These are phyloP conservation scores for Tigriopus californicus DNA, from an alignment of 2,888 invertebrate genomes.

Conservation along the genomic window DNA sequence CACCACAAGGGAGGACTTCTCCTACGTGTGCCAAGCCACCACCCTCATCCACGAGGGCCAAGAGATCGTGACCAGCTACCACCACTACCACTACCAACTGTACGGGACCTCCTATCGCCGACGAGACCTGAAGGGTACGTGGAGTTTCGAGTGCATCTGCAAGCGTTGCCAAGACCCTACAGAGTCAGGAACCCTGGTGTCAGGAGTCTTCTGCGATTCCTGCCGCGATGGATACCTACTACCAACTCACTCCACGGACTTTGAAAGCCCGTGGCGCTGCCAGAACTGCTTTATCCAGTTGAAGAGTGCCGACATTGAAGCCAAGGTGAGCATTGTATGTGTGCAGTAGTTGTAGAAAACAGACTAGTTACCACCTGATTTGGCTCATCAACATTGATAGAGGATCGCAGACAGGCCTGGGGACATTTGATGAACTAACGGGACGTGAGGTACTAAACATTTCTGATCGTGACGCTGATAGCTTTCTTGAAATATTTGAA, in stretches of 20 bases:
- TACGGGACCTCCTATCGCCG: conserved; percentile 1
- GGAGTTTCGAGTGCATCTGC: conserved; percentile 12
- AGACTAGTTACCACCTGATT: too few relatives aligned
- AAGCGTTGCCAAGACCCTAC: conserved; percentile 1
- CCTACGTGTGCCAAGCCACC: conserved; percentile 8
- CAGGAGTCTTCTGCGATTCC: not conserved
- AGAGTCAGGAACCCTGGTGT: not conserved
- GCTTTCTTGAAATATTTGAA: too few relatives aligned
- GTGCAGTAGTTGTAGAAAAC: too few relatives aligned
- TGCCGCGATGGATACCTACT: not conserved
- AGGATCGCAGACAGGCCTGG: too few relatives aligned
- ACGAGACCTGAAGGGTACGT: not conserved
- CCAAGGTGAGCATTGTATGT: too few relatives aligned
- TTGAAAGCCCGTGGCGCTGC: not conserved
- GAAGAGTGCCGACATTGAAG: too few relatives aligned
- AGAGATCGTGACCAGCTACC: conserved; percentile 4
- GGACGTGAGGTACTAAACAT: too few relatives aligned
- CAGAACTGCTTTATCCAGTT: too few relatives aligned
- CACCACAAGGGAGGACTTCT: conserved; percentile 5
- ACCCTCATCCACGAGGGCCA: not conserved
- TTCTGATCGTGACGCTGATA: too few relatives aligned
- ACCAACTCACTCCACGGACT: not conserved
- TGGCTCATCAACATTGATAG: too few relatives aligned
- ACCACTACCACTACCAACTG: conserved; percentile 3
- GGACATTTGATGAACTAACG: too few relatives aligned